Conservation (phyloP, 2,113 vertebrate genomes). For the Amia ocellicauda region DNA sequence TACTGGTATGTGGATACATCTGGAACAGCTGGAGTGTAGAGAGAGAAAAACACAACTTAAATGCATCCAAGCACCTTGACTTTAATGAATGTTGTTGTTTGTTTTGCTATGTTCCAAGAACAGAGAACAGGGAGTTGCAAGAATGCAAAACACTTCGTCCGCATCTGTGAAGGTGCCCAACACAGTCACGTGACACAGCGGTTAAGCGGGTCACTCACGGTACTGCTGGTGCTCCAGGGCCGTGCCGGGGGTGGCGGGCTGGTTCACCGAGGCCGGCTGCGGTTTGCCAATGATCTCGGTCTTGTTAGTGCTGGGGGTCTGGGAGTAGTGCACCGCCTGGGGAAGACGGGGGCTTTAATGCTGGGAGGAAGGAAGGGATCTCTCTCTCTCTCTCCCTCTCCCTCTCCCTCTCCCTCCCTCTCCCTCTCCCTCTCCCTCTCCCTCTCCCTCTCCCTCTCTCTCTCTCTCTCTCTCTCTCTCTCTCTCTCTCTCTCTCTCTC, state of each 20-base stretch:
- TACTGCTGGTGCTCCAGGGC: conserved; percentile 62
- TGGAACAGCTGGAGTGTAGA: conserved; percentile 69
- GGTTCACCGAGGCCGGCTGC: conserved; percentile 53
- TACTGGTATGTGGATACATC: conserved; percentile 88
- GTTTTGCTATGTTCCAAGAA: no score
- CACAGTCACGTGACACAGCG: no score
- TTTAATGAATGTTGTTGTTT: background rate
- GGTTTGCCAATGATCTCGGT: conserved; percentile 66
- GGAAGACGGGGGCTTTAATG: no score
- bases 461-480: background rate
- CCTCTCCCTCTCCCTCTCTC: no score
- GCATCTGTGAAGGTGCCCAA: no score
- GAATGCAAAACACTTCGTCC: no score
- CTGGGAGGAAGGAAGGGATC: background rate
- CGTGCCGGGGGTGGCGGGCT: conserved; percentile 64
- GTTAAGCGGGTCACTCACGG: conserved; percentile 54
- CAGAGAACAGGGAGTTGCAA: no score
- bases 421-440: no score
- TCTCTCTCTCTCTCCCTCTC: background rate
- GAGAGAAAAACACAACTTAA: conserved; percentile 1
- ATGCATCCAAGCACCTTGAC: background rate
- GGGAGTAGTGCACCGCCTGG: background rate
- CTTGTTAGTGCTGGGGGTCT: conserved; percentile 28
- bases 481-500: rapidly evolving
- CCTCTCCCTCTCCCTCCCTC: background rate